Evolutionary conservation across 2,888 invertebrate genomes (phyloP).

Genomic region (Eudasyphora cyanicolor): DNA sequence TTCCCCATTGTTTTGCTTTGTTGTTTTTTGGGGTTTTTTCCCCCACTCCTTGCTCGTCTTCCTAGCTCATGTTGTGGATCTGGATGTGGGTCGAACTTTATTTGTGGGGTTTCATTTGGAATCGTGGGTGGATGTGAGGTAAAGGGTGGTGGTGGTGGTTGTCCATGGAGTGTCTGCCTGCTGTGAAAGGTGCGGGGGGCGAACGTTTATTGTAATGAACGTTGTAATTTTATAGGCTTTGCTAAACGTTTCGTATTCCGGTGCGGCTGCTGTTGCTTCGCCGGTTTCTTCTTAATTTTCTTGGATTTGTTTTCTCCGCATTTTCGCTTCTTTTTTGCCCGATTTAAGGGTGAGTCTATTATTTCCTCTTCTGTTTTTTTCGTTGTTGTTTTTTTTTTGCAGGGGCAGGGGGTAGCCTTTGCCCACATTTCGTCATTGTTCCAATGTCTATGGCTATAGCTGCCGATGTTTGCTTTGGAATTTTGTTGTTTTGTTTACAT

Average conservation of each 20-base stretch:
- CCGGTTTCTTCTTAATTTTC: constrained; percentile 12
- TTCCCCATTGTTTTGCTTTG: constrained; percentile 4
- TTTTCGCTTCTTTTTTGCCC: constrained; percentile 8
- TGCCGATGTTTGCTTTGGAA: constrained; percentile 26
- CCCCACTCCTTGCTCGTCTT: neutral
- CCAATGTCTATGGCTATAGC: neutral
- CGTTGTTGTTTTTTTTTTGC: constrained; percentile 16
- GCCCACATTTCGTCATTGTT: constrained; percentile 33
- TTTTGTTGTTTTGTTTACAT: constrained; percentile 7
- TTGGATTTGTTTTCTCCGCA: constrained; percentile 16
- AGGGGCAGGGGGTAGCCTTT: too few species aligned
- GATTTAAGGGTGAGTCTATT: constrained; percentile 35
- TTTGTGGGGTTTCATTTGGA: neutral
- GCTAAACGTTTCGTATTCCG: constrained; percentile 16
- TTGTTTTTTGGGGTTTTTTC: constrained; percentile 12
- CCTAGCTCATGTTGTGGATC: neutral
- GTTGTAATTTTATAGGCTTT: constrained; percentile 26
- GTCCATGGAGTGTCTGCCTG: neutral
- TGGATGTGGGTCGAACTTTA: neutral
- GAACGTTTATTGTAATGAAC: constrained; percentile 26
- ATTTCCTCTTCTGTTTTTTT: neutral
- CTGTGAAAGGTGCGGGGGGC: neutral
- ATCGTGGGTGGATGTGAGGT: neutral
- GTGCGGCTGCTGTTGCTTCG: constrained; percentile 2
- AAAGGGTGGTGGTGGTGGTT: neutral